These are phyloP conservation scores for Mus minutoides DNA, from an alignment of 2,797 vertebrate genomes.

Conservation along the genomic window DNA sequence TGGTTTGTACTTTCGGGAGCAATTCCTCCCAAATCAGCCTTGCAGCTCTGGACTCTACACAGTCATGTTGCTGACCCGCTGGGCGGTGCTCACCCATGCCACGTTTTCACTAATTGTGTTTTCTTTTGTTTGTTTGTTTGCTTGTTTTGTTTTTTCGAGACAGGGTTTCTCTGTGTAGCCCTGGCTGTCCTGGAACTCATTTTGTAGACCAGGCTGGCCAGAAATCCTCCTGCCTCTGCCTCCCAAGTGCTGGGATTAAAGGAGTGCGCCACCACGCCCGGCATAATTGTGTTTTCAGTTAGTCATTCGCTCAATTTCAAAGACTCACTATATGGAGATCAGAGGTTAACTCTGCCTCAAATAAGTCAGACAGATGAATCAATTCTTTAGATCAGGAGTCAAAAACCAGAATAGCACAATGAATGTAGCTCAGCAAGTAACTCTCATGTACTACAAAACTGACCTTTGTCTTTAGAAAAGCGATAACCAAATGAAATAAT, in stretches of 20 bases:
- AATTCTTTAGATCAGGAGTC: conserved; percentile 47
- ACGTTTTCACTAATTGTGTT: no score
- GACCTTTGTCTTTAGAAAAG: conserved; percentile 47
- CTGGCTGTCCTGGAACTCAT: background rate
- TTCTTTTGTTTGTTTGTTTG: no score
- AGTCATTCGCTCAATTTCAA: conserved; percentile 57
- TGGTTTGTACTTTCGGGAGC: background rate
- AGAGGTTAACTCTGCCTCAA: conserved; percentile 54
- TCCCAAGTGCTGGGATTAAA: background rate
- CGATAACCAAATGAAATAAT: conserved; percentile 22
- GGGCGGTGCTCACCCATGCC: background rate
- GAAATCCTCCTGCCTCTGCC: background rate
- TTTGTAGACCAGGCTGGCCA: background rate
- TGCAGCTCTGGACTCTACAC: background rate
- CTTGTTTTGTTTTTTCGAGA: no score
- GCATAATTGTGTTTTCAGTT: conserved; percentile 71
- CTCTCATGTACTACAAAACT: background rate
- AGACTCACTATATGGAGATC: conserved; percentile 59
- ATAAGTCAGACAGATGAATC: conserved; percentile 38
- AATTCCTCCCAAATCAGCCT: background rate
- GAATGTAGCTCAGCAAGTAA: conserved; percentile 9
- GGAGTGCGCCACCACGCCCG: no score
- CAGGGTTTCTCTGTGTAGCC: background rate
- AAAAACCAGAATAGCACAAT: conserved; percentile 34
- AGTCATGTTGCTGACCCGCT: background rate